Percentiles rank a stretch among this genome's conserved stretches.
These are phyloP conservation scores for Parazoanthus swiftii DNA, from an alignment of 92 coral and sea anemone species.

Conservation along the genomic window DNA sequence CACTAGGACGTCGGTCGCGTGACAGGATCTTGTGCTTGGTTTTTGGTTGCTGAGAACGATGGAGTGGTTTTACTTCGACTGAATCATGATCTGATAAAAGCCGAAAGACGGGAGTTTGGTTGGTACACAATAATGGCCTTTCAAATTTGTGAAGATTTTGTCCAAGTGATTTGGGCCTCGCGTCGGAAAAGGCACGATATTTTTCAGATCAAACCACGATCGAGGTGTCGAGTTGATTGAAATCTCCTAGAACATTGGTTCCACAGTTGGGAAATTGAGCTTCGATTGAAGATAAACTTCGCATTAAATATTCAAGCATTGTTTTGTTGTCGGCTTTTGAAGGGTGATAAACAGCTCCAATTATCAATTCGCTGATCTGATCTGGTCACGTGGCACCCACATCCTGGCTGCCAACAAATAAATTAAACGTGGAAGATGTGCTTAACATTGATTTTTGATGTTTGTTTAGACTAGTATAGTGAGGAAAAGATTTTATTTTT, in stretches of 20 bases:
- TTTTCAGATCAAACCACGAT: slow-evolving; percentile 17
- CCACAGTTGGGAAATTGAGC: slow-evolving; percentile 35
- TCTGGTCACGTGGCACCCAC: no score
- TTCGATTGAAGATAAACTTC: slow-evolving; percentile 42
- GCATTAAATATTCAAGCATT: slow-evolving; percentile 45
- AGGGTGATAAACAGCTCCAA: slow-evolving; percentile 51
- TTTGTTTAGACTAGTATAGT: no score
- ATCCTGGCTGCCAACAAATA: no score
- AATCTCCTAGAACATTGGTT: not conserved
- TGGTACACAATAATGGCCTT: not conserved
- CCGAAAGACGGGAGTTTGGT: no score
- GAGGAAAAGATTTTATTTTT: no score
- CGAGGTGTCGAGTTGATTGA: slow-evolving; percentile 27
- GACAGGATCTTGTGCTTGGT: no score
- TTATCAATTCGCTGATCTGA: not conserved
- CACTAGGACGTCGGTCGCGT: no score
- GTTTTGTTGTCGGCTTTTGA: slow-evolving; percentile 17
- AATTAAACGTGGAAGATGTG: no score
- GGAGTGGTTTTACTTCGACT: no score
- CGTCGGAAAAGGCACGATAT: slow-evolving; percentile 54
- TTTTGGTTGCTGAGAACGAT: no score
- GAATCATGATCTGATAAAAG: no score
- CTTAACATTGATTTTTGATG: no score
- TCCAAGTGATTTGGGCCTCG: slow-evolving; percentile 45
- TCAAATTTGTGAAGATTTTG: slow-evolving; percentile 44